phyloP scores from a whole-genome alignment of 2,888 invertebrate genomes.

The Neuroscelio doddi region DNA sequence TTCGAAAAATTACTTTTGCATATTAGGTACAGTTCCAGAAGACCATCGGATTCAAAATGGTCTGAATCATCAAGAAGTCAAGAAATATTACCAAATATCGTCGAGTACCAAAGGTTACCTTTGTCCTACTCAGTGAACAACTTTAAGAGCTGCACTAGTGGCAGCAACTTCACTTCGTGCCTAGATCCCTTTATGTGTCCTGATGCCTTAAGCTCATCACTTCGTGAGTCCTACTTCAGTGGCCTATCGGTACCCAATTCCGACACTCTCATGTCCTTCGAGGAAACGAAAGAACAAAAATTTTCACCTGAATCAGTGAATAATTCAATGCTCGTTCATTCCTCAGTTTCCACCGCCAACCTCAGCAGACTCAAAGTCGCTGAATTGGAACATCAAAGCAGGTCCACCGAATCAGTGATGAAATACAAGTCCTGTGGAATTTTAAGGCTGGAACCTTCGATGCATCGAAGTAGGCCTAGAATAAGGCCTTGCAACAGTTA shows the following conservation, averaged over 20 bases:
- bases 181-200: constrained; percentile 66
- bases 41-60: constrained; percentile 67
- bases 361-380: constrained; percentile 44
- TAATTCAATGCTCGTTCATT: constrained; percentile 34
- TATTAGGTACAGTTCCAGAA: constrained; percentile 59
- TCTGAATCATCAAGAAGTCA: constrained; percentile 68
- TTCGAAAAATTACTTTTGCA: constrained; percentile 2
- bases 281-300: constrained; percentile 57
- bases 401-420: constrained; percentile 62
- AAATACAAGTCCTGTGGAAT: constrained; percentile 49
- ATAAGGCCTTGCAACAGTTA: constrained; percentile 50
- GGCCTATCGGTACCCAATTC: constrained; percentile 64
- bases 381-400: constrained; percentile 56
- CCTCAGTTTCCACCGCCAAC: constrained; percentile 62
- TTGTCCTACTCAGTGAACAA: constrained; percentile 67
- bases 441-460: constrained; percentile 53
- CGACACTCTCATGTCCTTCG: constrained; percentile 65
- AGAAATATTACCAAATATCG: constrained; percentile 60
- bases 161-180: constrained; percentile 62
- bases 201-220: constrained; percentile 63
- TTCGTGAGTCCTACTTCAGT: constrained; percentile 65
- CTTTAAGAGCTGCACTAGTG: constrained; percentile 61
- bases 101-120: constrained; percentile 59
- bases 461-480: constrained; percentile 54
- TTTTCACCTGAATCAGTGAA: constrained; percentile 28